phyloP scores from a whole-genome alignment of 92 coral and sea anemone genomes.

The Phenganax stokvisi region DNA sequence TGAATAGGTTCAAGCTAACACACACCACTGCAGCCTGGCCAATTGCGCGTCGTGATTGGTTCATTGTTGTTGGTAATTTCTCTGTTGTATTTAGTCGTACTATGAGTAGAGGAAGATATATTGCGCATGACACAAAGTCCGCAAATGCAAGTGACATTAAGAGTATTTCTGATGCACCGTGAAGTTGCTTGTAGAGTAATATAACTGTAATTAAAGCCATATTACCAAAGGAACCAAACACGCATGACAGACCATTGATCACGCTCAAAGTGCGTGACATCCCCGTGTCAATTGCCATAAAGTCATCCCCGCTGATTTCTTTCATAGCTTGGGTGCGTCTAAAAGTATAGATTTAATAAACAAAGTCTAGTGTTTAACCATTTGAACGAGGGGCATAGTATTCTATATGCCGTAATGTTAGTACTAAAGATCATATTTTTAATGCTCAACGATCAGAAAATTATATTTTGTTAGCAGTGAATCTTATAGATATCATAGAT shows the following conservation, averaged over 20 bases:
- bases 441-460: no score
- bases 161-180: slow-evolving; percentile 25
- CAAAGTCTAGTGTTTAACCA: not conserved
- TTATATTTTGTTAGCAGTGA: no score
- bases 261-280: not conserved
- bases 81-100: slow-evolving; percentile 4
- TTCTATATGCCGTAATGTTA: no score
- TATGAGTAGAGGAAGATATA: slow-evolving; percentile 6
- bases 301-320: slow-evolving; percentile 7
- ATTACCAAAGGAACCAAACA: slow-evolving; percentile 7
- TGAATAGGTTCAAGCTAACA: slow-evolving; percentile 11
- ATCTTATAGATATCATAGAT: no score
- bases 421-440: not conserved
- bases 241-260: slow-evolving; percentile 13
- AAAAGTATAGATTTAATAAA: not conserved
- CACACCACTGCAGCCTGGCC: slow-evolving; percentile 21
- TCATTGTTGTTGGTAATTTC: slow-evolving; percentile 7
- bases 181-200: slow-evolving; percentile 19
- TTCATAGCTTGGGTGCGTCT: slow-evolving; percentile 3
- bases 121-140: slow-evolving; percentile 20
- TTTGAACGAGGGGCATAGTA: not conserved
- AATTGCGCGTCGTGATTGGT: slow-evolving; percentile 29
- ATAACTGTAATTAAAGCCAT: slow-evolving; percentile 4
- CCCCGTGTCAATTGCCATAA: not conserved
- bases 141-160: slow-evolving; percentile 7